Conservation (phyloP, 2,113 vertebrate genomes). For the Cottus gobio region DNA sequence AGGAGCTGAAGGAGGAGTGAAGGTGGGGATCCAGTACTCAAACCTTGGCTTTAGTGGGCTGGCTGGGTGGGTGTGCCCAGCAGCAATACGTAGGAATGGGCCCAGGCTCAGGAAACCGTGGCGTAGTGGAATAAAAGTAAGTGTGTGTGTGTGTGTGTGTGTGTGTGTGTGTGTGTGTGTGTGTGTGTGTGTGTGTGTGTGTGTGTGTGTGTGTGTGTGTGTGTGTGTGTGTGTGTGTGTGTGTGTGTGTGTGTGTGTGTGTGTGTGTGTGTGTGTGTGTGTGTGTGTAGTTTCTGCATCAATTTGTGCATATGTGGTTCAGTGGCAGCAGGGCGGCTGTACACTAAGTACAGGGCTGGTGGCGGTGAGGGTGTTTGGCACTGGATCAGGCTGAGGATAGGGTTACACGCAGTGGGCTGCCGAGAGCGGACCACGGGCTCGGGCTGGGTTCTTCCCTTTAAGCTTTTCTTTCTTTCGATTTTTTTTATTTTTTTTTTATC, state of each 20-base stretch:
- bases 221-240: constrained; percentile 43
- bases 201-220: constrained; percentile 45
- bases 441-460: constrained; percentile 69
- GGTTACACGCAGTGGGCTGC: constrained; percentile 72
- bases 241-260: constrained; percentile 40
- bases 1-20: constrained; percentile 26
- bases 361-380: constrained; percentile 81
- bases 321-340: constrained; percentile 73
- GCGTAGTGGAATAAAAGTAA: constrained; percentile 82
- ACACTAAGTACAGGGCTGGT: constrained; percentile 79
- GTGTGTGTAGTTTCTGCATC: constrained; percentile 61
- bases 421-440: constrained; percentile 66
- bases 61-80: constrained; percentile 56
- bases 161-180: constrained; percentile 42
- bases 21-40: constrained; percentile 30
- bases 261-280: constrained; percentile 40
- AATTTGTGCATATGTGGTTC: constrained; percentile 71
- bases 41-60: constrained; percentile 45
- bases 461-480: constrained; percentile 21
- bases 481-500: constrained; percentile 12
- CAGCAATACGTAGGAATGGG: constrained; percentile 63
- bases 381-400: constrained; percentile 65
- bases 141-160: constrained; percentile 44
- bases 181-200: constrained; percentile 40
- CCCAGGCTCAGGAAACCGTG: constrained; percentile 77